Conservation (phyloP, 2,113 vertebrate species). For the Odontesthes bonariensis region DNA sequence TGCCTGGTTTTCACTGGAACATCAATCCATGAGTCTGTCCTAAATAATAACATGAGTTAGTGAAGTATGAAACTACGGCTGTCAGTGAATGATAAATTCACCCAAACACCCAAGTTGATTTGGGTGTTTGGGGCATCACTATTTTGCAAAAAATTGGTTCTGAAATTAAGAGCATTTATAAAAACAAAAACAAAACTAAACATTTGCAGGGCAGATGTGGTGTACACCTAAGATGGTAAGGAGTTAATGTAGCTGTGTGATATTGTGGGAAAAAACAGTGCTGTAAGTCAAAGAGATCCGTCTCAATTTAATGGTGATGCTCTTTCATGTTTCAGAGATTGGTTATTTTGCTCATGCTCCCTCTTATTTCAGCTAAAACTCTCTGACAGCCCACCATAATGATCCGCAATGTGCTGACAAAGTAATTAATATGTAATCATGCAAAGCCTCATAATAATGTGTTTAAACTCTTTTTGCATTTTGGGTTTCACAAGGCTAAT, state of each 20-base stretch:
- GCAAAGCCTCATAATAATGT: constrained; percentile 21
- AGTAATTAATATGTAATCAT: constrained; percentile 15
- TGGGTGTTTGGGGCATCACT: background rate
- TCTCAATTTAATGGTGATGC: background rate
- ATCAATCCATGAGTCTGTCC: constrained; percentile 63
- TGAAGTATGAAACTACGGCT: constrained; percentile 61
- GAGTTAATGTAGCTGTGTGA: background rate
- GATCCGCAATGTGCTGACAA: background rate
- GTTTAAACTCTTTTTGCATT: constrained; percentile 17
- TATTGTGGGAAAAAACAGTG: background rate
- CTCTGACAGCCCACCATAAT: constrained; percentile 3
- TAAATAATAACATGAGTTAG: constrained; percentile 56
- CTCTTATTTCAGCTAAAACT: background rate
- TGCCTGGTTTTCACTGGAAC: constrained; percentile 51
- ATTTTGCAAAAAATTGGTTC: background rate
- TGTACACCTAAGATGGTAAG: background rate
- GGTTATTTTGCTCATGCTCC: constrained; percentile 5
- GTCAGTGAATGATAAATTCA: constrained; percentile 67
- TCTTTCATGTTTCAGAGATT: constrained; percentile 1
- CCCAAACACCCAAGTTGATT: background rate
- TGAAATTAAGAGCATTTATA: background rate
- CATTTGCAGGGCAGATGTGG: background rate
- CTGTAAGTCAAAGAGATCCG: background rate
- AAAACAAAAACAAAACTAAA: background rate
- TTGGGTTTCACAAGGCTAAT: background rate